Evolutionary conservation across 2,113 vertebrate genomes (phyloP).

Genomic region (Bubo blakistoni): DNA sequence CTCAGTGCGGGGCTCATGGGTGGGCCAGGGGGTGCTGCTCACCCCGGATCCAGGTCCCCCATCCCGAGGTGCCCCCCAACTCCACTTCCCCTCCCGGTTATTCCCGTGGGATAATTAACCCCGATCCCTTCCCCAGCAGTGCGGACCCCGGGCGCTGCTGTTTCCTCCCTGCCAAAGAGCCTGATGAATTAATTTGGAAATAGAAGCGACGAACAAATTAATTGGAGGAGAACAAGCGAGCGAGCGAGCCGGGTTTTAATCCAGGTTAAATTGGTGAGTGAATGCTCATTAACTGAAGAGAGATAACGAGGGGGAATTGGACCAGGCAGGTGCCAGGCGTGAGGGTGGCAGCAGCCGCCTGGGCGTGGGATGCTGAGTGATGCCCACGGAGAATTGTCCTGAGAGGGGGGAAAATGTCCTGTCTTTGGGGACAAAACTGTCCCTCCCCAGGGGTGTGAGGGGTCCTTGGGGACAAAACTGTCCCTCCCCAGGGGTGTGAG

Average conservation of each 20-base stretch:
- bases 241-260: neutral
- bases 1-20: neutral
- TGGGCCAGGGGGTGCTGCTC: neutral
- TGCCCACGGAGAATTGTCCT: neutral
- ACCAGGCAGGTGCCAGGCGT: neutral
- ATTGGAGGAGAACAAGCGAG: neutral
- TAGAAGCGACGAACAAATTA: neutral
- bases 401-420: neutral
- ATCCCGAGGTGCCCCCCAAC: neutral
- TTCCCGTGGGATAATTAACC: conserved; percentile 5
- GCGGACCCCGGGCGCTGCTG: neutral
- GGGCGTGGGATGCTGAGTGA: neutral
- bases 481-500: neutral
- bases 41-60: neutral
- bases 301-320: neutral
- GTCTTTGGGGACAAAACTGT: neutral
- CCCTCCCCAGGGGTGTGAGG: neutral
- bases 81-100: neutral
- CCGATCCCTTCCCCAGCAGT: neutral
- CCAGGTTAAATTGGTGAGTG: neutral
- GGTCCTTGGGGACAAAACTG: neutral
- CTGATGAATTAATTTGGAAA: conserved; percentile 38
- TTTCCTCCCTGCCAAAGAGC: neutral
- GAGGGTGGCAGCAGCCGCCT: neutral
- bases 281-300: neutral